Evolutionary conservation across 2,113 vertebrate genomes (phyloP), one percentile per base, ranked within the genome.

Genomic region (Hucho hucho): DNA sequence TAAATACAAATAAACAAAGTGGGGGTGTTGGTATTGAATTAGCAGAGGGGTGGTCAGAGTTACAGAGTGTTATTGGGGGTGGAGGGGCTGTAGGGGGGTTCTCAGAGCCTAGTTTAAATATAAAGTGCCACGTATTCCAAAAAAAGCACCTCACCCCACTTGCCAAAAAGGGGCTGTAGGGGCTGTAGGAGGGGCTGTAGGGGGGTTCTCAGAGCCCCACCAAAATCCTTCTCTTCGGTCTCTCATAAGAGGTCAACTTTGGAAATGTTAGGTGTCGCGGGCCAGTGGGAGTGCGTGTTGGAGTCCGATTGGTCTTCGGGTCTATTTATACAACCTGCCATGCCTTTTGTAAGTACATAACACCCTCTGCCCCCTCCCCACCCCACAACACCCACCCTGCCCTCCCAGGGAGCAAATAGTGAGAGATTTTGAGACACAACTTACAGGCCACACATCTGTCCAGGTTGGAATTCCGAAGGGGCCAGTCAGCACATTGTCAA

Each of bases 61-160:
- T 53, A 53, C 49, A 13, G 37, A 43, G 49, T 53, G 49, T 18
- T 14, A 4, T 18, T 53, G 49, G 49, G 12, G 49, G 16, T 18
- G 37, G 37, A 11, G 16, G 49, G 16, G 49, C 49, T 53, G 37
- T 43, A 43, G 47, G 14, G 76, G 68, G 77, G 49, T 24, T 26
- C 64, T 87, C 75, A 82, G 66, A 83, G 79, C 64, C 69, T 74
- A 66, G 70, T 65, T 80, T 79, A 84, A 81, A 83, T 79, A 70
- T 82, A 84, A 32, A 29, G 49, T 76, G 72, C 29, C 6, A 64
- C 16, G 49, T 53, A 53, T 53, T 53, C 49, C 12, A 53, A 53
- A 43, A 43, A 43, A 43, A 18, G 14, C 13, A 53, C 16, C 49
- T 18, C 16, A 53, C 4, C 49, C 49, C 49, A 53, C 49, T 5